phyloP scores from a whole-genome alignment of 2,113 vertebrate genomes.

The Equus przewalskii region DNA sequence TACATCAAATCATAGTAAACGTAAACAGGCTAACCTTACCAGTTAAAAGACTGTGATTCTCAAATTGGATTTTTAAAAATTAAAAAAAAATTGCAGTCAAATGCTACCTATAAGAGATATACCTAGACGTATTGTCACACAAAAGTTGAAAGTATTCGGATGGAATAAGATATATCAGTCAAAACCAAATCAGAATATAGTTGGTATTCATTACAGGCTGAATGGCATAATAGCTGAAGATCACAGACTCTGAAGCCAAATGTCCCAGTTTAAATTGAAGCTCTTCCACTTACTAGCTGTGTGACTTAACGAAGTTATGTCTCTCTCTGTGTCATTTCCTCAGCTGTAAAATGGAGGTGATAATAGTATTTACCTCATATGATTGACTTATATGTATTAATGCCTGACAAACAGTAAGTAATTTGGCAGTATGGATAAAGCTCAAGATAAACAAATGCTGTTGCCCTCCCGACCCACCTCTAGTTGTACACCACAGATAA shows the following conservation, averaged over 20 bases:
- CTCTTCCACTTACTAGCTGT: background rate
- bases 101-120: background rate
- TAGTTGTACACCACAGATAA: background rate
- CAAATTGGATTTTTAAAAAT: background rate
- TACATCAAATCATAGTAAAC: constrained; percentile 14
- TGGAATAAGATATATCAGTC: background rate
- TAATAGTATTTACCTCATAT: background rate
- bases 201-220: background rate
- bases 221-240: background rate
- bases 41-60: background rate
- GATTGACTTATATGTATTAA: background rate
- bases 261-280: background rate
- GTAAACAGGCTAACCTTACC: background rate
- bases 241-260: background rate
- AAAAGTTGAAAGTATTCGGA: background rate
- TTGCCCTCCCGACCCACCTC: background rate
- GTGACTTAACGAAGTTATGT: background rate
- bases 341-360: background rate
- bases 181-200: background rate
- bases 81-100: background rate
- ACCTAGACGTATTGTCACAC: background rate
- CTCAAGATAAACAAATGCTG: background rate
- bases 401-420: background rate
- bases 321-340: background rate
- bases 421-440: background rate